Evolutionary conservation across 2,113 vertebrate genomes (phyloP), one percentile per base, ranked within the genome.

Genomic region (Alligator sinensis): DNA sequence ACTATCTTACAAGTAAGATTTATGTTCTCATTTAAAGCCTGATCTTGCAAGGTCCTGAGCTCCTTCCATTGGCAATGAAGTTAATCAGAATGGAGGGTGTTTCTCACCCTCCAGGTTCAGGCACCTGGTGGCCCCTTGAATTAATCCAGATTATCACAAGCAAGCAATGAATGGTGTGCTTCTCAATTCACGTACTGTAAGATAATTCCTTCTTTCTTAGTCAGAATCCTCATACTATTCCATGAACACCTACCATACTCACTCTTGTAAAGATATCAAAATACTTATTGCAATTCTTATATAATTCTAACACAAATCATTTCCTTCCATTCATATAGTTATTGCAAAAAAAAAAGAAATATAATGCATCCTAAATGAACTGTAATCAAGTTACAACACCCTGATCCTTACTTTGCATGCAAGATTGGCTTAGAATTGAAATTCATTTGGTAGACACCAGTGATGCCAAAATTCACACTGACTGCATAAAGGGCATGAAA

Each of bases 321-420:
- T 90, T 89, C 11, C 13, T 89, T 89, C 83, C 22, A 47, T 77
- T 91, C 55, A 25, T 9, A 58, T 0, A 74, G 5, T 74, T 30
- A 63, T 11, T 74, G 17, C 25, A 74, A 84, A 25, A 81, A 54
- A 77, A 90, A 15, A 47, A 38, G 70, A 25, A 47, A 47, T 30
- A 38, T 38, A 30, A 38, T 47, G 47, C 38, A 4, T 5, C 55
- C 77, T 72, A 27, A 72, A 12, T 38, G 90, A 75, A 16, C 1
- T 92, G 60, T 86, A 94, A n/a, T 9, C 64, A 58, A 84, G 84
- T 58, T 92, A 47, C 25, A 81, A 4, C 7, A 77, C 87, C 70
- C 5, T 70, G 74, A 5, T 38, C 55, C 17, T 11, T 27, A 54
- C 7, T 17, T 90, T 55, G 22, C 54, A 64, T 24, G 61, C 5